Evolutionary conservation across 23 tunicate species (phyloP), one percentile per base, ranked within the genome.

Genomic region (Halocynthia roretzi): DNA sequence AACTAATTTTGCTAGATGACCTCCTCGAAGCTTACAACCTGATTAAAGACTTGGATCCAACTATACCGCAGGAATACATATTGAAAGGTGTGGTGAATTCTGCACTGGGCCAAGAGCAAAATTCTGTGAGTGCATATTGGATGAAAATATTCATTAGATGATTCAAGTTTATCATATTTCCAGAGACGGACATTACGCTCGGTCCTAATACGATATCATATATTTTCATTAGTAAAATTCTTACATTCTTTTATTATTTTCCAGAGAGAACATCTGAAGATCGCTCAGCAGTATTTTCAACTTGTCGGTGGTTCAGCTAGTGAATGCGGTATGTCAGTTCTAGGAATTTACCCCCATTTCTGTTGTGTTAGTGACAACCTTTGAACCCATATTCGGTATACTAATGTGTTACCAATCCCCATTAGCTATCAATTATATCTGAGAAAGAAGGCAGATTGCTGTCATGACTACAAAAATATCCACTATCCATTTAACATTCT

Each of bases 31-130:
- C 99, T 77, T 88, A 89, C 81, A 96, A 77, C 10, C 69, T 94
- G 14, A 88, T 94, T 61, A 94, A 94, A 73, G 96, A 94, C 40
- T 52, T 68, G 14, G 99, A 94, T 14, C 99, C 99, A 11, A 74
- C 99, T 15, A 83, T 58, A 6, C 95, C 99, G 6, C 99, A 89
- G 56, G 99, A 94, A 85, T 88, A 94, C 73, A 86, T 94, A 60
- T 73, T 94, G 83, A 94, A 94, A 81, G 99, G 91, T n/a, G 98
- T 92, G 7, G 98, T 92, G 52, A 92, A 92, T 61, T 92, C 98
- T 31, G 56, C 98, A 5, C 57, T 92, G 0, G 98, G 98, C 0
- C 98, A 92, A 67, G 92, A 83, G 56, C 84, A 86, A 81, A 87
- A 86, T 58, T 92, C 98, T 50, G 98, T 92, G 52, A 61, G 87